phyloP scores from a whole-genome alignment of 2,113 vertebrate species.

The Cyrtonyx montezumae region DNA sequence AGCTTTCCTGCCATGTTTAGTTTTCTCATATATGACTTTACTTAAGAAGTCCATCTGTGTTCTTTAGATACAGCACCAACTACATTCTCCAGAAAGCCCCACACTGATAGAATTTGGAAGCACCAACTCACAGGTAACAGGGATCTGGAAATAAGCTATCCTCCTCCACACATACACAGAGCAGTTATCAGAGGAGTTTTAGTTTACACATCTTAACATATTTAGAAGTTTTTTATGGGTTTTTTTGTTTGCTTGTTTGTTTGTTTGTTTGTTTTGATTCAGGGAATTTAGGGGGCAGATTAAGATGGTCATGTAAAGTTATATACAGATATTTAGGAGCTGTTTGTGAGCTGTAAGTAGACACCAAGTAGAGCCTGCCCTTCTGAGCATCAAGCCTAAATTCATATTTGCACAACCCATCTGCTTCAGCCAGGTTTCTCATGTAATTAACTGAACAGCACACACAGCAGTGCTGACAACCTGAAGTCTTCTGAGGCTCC shows the following conservation, averaged over 20 bases:
- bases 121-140: neutral
- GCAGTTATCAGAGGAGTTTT: neutral
- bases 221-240: neutral
- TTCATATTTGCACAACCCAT: neutral
- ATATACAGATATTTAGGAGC: neutral
- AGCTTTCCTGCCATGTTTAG: neutral
- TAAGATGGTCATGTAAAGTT: neutral
- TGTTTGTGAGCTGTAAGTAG: neutral
- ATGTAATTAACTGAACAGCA: constrained; percentile 14
- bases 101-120: neutral
- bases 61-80: neutral
- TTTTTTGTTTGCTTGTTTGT: neutral
- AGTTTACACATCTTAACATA: neutral
- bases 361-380: neutral
- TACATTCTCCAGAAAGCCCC: neutral
- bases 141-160: neutral
- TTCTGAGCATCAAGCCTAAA: neutral
- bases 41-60: neutral
- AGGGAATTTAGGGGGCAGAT: neutral
- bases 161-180: accelerated
- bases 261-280: neutral
- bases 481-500: neutral
- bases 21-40: neutral
- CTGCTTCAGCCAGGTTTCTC: neutral
- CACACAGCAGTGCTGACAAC: neutral